Evolutionary conservation across 1,140 invertebrate genomes (phyloP).

Genomic region (Micrasema minimum): DNA sequence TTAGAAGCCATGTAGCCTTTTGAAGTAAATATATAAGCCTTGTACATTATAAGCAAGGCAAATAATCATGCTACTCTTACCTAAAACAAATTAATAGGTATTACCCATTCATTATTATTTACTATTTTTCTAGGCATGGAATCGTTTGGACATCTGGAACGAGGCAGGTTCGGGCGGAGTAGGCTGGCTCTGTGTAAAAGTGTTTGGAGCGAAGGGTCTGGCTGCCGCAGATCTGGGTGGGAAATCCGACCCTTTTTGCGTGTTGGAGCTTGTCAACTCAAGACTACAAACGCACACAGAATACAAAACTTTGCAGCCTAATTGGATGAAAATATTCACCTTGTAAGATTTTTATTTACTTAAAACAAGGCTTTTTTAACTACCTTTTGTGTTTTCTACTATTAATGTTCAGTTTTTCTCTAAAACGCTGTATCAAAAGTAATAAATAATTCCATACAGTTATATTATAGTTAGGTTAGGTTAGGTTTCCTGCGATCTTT

Average conservation of each 20-base stretch:
- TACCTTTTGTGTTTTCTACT: too few relatives aligned
- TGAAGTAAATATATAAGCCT: too few relatives aligned
- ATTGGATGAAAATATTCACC: slow-evolving; percentile 99
- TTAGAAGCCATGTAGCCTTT: too few relatives aligned
- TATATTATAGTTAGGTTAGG: neutral
- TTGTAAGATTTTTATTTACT: slow-evolving; percentile 81
- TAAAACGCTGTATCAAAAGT: too few relatives aligned
- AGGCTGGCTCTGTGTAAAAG: slow-evolving; percentile 89
- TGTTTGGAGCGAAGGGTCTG: slow-evolving; percentile 89
- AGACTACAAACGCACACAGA: slow-evolving; percentile 97
- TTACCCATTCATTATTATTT: too few relatives aligned
- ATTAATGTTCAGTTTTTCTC: too few relatives aligned
- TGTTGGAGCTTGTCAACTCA: slow-evolving; percentile 94
- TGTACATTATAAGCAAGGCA: too few relatives aligned
- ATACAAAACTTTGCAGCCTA: slow-evolving; percentile 96
- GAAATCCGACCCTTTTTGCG: slow-evolving; percentile 97
- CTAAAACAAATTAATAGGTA: too few relatives aligned
- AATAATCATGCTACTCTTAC: neutral
- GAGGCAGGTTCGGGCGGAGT: slow-evolving; percentile 82
- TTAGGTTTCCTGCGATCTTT: too few relatives aligned
- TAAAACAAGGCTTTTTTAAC: too few relatives aligned
- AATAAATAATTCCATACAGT: too few relatives aligned
- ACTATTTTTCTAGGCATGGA: slow-evolving; percentile 64
- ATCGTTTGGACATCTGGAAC: slow-evolving; percentile 69
- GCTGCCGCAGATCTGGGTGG: slow-evolving; percentile 92